Evolutionary conservation across 2,888 invertebrate species (phyloP).

Genomic region (Athrips mouffetella): DNA sequence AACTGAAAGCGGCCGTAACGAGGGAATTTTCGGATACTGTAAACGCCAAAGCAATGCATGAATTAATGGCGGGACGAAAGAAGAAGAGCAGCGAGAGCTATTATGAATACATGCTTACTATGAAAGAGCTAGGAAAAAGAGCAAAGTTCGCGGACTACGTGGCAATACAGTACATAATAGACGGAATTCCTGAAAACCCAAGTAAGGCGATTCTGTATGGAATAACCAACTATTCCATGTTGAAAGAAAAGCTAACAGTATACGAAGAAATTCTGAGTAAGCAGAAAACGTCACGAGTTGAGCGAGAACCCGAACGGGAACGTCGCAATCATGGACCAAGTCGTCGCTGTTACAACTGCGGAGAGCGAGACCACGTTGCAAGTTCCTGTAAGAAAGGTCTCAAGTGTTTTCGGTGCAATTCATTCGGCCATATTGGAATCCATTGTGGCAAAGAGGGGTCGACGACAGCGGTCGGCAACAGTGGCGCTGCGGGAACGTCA

Average conservation of each 20-base stretch:
- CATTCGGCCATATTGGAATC: slow-evolving; percentile 22
- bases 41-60: slow-evolving; percentile 25
- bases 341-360: slow-evolving; percentile 20
- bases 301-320: too few species aligned
- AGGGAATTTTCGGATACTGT: slow-evolving; percentile 26
- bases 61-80: slow-evolving; percentile 23
- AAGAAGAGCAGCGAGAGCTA: slow-evolving; percentile 22
- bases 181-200: slow-evolving; percentile 25
- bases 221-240: slow-evolving; percentile 17
- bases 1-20: slow-evolving; percentile 20
- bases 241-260: slow-evolving; percentile 23
- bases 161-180: slow-evolving; percentile 27
- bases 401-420: slow-evolving; percentile 24
- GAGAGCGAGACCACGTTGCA: slow-evolving; percentile 17
- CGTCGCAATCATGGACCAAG: neutral
- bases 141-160: slow-evolving; percentile 29
- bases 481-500: neutral
- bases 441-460: too few species aligned
- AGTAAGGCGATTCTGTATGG: slow-evolving; percentile 26
- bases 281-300: slow-evolving; percentile 1
- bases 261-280: slow-evolving; percentile 22
- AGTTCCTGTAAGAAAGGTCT: slow-evolving; percentile 13
- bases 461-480: too few species aligned
- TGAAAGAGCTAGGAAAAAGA: slow-evolving; percentile 28
- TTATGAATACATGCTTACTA: too few species aligned